These are phyloP conservation scores for Adelognathus sp. DNA, from an alignment of 2,888 invertebrate genomes.

Conservation along the genomic window DNA sequence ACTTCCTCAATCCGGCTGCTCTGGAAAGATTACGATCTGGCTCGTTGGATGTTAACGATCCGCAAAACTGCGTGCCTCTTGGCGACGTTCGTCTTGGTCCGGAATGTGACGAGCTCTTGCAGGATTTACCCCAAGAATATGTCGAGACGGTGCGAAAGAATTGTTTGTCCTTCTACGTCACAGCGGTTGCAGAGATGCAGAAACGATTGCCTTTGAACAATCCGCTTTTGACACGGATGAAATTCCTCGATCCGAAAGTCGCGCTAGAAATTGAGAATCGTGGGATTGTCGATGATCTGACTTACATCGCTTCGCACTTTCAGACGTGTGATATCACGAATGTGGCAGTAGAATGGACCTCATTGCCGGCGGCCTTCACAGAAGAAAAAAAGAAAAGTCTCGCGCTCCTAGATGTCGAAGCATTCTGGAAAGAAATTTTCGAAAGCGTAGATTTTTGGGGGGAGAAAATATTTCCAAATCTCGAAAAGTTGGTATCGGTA, in stretches of 20 bases:
- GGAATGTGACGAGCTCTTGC: background rate
- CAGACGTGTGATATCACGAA: no score
- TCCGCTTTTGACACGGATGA: background rate
- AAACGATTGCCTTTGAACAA: background rate
- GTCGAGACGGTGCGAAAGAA: background rate
- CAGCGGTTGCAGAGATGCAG: background rate
- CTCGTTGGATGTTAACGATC: background rate
- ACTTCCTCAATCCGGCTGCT: background rate
- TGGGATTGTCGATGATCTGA: background rate
- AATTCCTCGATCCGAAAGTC: background rate
- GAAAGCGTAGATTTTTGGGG: background rate
- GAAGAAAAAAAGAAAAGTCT: slow-evolving; percentile 1
- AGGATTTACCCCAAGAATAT: background rate
- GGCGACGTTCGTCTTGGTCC: background rate
- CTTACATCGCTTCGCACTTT: background rate
- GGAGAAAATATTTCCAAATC: background rate
- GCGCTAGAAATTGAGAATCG: background rate
- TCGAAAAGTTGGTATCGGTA: background rate
- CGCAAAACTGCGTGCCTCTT: background rate
- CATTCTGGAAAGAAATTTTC: slow-evolving; percentile 13
- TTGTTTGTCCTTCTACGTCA: slow-evolving; percentile 6
- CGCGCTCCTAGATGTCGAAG: background rate
- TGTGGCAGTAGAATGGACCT: no score
- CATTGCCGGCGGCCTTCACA: no score
- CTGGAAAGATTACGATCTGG: background rate